Base-by-base conservation (phyloP, 2,797 vertebrate species). In the Petrocephalus schoutedeni region DNA sequence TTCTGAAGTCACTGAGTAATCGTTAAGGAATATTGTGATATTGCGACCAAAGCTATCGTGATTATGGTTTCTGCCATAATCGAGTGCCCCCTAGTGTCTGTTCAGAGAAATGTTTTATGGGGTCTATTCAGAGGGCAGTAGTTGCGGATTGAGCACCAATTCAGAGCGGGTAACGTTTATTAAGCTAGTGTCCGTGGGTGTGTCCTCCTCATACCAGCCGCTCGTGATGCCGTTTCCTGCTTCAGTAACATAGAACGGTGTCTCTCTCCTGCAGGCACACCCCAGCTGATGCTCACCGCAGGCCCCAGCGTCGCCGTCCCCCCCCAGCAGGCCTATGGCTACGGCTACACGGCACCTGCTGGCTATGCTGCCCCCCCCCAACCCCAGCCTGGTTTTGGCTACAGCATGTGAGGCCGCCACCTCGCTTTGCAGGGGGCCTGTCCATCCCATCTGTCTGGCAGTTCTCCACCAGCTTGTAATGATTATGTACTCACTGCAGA, bases 211-310 rank as follows among this genome's bases (percentile, higher is more conserved):
- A 5, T 49, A 49, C 45, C 41, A 49, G 7, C 41, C 10, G 6
- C 41, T 21, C 8, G 1, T 80, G 21, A 80, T 21, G 36, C 41
- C 5, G 19, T 80, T 45, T 45, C 74, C 74, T 1, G 3, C 16
- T 80, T 28, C 0, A 12, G 23, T 85, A 10, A 23, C 28, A 10
- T 16, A 54, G 21, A 23, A 85, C 6, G 82, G 71, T 9, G 36
- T 77, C 16, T 36, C 19, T 14, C 21, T 23, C 23, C 0, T 89
- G 85, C 93, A 99, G 98, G 98, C 94, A 97, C 98, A 90, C 97
- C 98, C 12, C 98, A 99, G 93, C 96, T 99, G n/a, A 99, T 99
- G 98, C 95, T 99, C 92, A 99, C 98, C 85, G 97, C 98, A 9
- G 98, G 98, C 91, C 96, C 98, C 93, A 99, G 97, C 57, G 98